phyloP scores from a whole-genome alignment of 1,140 invertebrate genomes.

The Drosophila auraria region DNA sequence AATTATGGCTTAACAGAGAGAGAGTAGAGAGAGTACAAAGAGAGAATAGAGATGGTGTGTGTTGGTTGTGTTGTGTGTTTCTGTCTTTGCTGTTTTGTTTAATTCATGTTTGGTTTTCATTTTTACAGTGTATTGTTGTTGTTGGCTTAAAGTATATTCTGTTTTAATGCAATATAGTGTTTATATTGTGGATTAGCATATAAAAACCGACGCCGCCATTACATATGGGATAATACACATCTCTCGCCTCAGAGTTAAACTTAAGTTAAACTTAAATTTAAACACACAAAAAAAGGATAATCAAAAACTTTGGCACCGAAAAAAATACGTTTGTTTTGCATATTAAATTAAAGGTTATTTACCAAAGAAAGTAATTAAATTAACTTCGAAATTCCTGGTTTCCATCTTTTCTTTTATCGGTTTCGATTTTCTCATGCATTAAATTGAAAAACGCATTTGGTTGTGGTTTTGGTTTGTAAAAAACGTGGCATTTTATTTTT shows the following conservation, averaged over 20 bases:
- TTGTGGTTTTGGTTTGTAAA: constrained; percentile 68
- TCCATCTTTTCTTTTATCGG: constrained; percentile 2
- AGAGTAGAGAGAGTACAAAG: constrained; percentile 12
- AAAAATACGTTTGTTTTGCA: constrained; percentile 48
- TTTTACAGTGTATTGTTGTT: constrained; percentile 40
- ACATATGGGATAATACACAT: constrained; percentile 49
- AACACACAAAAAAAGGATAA: constrained; percentile 51
- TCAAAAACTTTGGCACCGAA: constrained; percentile 49
- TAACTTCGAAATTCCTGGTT: constrained; percentile 24
- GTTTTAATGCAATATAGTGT: constrained; percentile 42
- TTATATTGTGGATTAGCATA: constrained; percentile 45
- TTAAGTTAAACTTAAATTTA: constrained; percentile 65
- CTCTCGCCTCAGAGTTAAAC: constrained; percentile 46
- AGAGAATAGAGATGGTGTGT: constrained; percentile 19
- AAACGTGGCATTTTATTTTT: constrained; percentile 72
- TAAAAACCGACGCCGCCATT: constrained; percentile 59
- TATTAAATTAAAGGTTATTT: constrained; percentile 73
- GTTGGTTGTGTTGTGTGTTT: constrained; percentile 20
- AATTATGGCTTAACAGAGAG: constrained; percentile 40
- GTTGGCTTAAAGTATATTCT: constrained; percentile 26
- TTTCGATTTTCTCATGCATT: constrained; percentile 44
- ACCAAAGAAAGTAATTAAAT: constrained; percentile 55
- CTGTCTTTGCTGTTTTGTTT: constrained; percentile 12
- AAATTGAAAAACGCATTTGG: constrained; percentile 76
- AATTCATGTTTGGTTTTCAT: constrained; percentile 16